Base-by-base conservation (phyloP, 2,888 invertebrate genomes). In the Drosophila hamatofila region DNA sequence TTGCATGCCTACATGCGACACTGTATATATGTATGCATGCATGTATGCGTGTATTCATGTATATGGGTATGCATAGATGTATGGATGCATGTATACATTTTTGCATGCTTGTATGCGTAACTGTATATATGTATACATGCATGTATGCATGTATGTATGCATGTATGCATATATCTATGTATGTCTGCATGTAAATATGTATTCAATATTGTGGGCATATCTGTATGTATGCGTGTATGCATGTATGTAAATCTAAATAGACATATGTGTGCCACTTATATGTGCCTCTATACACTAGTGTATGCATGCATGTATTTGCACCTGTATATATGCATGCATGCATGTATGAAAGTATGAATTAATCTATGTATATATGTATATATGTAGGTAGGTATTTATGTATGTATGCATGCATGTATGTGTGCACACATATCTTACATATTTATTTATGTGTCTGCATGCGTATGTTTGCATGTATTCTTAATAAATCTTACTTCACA, bases 131-230 rank as follows among this genome's bases (percentile, higher is more conserved):
- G 2, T n/a, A 9, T 27, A 5, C 1, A 48, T 11, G 3, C 2
- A 18, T n/a, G n/a, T 27, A 11, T 48, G 16, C 2, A 25, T 25
- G 14, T 14, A 21, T 21, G 7, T 2, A 23, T 23, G 21, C 14
- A 16, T 16, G 4, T 16, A 46, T 25, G 25, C 9, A 3, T 16
- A 6, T 7, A 16, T 16, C 16, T 9, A 16, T 25, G 16, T 4
- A 3, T 25, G 23, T 0, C 7, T 25, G 16, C 14, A 8, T 44
- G 8, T 54, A 48, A 37, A 41, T 48, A 27, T 56, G 49, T 66
- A 41, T 59, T 2, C 33, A 18, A n/a, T n/a, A n/a, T n/a, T 65
- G 58, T 58, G 9, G 3, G 23, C 2, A 41, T 21, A 44, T 12
- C 18, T 21, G 25, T 16, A 35, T 46, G 44, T 51, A 75, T 14